Evolutionary conservation across 2,888 invertebrate genomes (phyloP).

Genomic region (Sipha maydis): DNA sequence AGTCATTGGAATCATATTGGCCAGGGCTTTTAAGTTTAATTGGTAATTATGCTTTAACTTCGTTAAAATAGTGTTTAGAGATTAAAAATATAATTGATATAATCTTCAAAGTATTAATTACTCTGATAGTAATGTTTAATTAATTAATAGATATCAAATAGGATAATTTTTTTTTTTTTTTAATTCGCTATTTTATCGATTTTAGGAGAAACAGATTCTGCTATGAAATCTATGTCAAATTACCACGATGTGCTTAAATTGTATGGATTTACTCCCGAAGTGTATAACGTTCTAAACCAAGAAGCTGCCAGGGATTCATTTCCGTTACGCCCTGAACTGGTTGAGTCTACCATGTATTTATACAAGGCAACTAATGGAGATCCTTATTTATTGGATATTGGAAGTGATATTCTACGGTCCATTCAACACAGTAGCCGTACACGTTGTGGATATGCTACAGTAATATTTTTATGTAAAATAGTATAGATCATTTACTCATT

Average conservation of each 20-base stretch:
- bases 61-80: neutral
- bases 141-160: neutral
- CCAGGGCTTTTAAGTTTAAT: constrained; percentile 91
- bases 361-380: constrained; percentile 91
- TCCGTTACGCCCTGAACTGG: constrained; percentile 93
- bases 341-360: constrained; percentile 96
- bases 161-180: neutral
- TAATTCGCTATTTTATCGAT: constrained; percentile 27
- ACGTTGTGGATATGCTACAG: constrained; percentile 96
- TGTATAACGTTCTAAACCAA: constrained; percentile 92
- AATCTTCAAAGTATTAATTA: neutral
- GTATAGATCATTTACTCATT: too few species aligned
- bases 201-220: constrained; percentile 86
- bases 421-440: constrained; percentile 94
- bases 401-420: constrained; percentile 91
- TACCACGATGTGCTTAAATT: constrained; percentile 97
- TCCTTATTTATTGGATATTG: constrained; percentile 89
- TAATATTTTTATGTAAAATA: constrained; percentile 68
- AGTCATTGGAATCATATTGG: constrained; percentile 98
- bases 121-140: neutral
- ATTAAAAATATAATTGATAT: neutral
- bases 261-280: constrained; percentile 97
- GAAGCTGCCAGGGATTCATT: constrained; percentile 91
- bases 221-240: constrained; percentile 92
- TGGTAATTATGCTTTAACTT: constrained; percentile 68